Conservation (phyloP, 2,888 invertebrate species). For the Scaptomyza flava region DNA sequence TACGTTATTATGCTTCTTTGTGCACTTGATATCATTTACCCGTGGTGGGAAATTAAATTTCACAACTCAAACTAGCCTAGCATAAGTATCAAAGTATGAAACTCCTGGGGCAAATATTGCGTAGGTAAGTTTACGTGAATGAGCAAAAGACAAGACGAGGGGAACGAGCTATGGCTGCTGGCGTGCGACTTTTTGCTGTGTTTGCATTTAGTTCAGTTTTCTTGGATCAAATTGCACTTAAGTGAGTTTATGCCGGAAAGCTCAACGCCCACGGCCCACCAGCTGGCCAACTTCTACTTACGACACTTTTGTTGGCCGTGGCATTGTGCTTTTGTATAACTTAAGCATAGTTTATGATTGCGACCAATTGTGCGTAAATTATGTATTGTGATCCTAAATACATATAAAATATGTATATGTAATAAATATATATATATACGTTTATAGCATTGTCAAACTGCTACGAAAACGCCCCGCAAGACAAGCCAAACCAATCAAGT, state of each 20-base stretch:
- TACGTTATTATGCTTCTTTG: conserved; percentile 34
- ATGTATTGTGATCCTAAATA: conserved; percentile 50
- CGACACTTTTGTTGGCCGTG: conserved; percentile 11
- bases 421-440: conserved; percentile 8
- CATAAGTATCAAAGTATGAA: neutral
- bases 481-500: conserved; percentile 16
- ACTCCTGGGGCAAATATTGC: conserved; percentile 2
- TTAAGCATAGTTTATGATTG: conserved; percentile 69
- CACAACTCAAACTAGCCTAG: neutral
- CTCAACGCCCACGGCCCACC: conserved; percentile 12
- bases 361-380: conserved; percentile 70
- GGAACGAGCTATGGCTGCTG: neutral
- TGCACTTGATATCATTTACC: conserved; percentile 59
- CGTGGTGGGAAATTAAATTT: conserved; percentile 18
- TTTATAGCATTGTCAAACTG: conserved; percentile 23
- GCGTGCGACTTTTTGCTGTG: conserved; percentile 59
- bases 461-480: conserved; percentile 27
- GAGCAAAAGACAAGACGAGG: conserved; percentile 4
- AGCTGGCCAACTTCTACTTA: conserved; percentile 6
- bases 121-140: conserved; percentile 28
- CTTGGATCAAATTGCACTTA: conserved; percentile 32
- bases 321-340: conserved; percentile 49
- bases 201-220: conserved; percentile 64
- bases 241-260: conserved; percentile 35
- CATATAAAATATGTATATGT: conserved; percentile 7